Conservation (phyloP, 2,113 vertebrate genomes). For the Pachypanchax playfairii region DNA sequence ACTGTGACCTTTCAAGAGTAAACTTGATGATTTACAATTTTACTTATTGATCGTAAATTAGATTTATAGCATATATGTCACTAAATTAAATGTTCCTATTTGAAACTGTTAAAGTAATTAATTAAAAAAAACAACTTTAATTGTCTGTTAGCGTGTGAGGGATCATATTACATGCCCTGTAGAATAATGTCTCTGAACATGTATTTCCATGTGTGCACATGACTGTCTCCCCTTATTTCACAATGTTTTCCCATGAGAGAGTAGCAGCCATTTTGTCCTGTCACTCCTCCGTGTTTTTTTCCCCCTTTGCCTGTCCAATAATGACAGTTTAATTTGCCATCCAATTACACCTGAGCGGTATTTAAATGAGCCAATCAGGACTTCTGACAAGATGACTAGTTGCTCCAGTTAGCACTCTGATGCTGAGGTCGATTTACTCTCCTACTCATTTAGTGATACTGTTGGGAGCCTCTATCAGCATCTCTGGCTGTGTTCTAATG, state of each 20-base stretch:
- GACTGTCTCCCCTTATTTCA: constrained; percentile 53
- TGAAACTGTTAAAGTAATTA: not conserved
- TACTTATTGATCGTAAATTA: no score
- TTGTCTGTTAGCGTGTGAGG: constrained; percentile 4
- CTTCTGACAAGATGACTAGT: constrained; percentile 70
- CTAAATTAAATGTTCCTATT: no score
- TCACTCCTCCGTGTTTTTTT: constrained; percentile 74
- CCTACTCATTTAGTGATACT: constrained; percentile 36
- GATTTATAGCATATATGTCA: no score
- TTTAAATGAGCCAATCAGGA: constrained; percentile 87
- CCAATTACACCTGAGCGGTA: constrained; percentile 89
- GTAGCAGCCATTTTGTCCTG: constrained; percentile 66
- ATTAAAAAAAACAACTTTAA: not conserved
- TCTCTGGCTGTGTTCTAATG: not conserved
- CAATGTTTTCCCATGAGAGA: constrained; percentile 62
- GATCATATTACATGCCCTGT: constrained; percentile 12
- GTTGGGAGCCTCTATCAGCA: constrained; percentile 18
- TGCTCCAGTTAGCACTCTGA: constrained; percentile 65
- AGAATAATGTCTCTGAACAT: constrained; percentile 27
- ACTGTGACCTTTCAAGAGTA: no score
- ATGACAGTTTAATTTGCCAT: constrained; percentile 89
- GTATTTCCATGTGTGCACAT: constrained; percentile 23
- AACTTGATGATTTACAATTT: no score
- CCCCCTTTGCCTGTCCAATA: constrained; percentile 76
- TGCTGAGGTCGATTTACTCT: constrained; percentile 69